Evolutionary conservation across 2,113 vertebrate species (phyloP).

Genomic region (Leptobrachium ailaonicum): DNA sequence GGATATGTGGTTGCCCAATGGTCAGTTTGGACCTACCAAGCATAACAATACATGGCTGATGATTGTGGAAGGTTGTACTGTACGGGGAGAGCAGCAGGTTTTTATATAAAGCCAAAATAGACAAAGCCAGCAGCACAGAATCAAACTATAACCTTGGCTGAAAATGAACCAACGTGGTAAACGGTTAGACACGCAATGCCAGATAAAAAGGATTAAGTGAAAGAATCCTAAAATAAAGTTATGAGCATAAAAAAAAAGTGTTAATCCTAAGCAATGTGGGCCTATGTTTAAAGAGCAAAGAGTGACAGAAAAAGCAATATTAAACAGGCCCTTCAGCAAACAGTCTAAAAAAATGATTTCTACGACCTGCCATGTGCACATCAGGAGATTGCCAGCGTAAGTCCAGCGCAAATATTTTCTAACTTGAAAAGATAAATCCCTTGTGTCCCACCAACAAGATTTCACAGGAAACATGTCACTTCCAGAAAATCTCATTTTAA

Average conservation of each 20-base stretch:
- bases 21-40: no score
- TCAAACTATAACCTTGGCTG: no score
- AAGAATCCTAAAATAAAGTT: slow-evolving; percentile 28
- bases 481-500: slow-evolving; percentile 9
- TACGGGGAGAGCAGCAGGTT: no score
- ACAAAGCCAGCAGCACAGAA: no score
- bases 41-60: no score
- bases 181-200: no score
- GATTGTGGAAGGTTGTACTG: no score
- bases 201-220: not conserved
- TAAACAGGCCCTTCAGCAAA: slow-evolving; percentile 28
- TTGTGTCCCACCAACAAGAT: slow-evolving; percentile 24
- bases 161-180: no score
- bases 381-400: slow-evolving; percentile 29
- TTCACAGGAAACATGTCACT: slow-evolving; percentile 36
- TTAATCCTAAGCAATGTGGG: slow-evolving; percentile 32
- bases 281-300: slow-evolving; percentile 15
- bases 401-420: slow-evolving; percentile 40
- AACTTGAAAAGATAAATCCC: slow-evolving; percentile 27
- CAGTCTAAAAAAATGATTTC: slow-evolving; percentile 7
- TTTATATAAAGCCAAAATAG: not conserved
- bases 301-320: slow-evolving; percentile 32
- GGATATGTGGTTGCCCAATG: no score
- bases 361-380: slow-evolving; percentile 10
- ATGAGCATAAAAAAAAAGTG: slow-evolving; percentile 1